These are phyloP conservation scores for Polia nebulosa DNA, from an alignment of 2,888 invertebrate species.

Conservation along the genomic window DNA sequence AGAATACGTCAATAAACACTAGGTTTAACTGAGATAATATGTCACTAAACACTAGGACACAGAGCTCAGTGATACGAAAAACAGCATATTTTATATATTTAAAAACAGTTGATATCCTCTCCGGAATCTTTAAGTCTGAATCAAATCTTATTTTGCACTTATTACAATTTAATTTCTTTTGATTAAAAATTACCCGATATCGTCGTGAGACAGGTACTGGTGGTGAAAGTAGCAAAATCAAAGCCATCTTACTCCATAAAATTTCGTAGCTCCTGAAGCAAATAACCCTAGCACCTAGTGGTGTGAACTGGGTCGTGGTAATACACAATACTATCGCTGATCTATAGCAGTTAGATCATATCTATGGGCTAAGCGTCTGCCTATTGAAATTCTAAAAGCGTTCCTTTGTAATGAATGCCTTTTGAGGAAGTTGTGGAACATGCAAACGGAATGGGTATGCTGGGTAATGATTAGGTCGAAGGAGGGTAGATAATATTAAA, in stretches of 20 bases:
- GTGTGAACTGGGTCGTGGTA: constrained; percentile 71
- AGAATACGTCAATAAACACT: neutral
- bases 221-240: neutral
- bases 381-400: constrained; percentile 59
- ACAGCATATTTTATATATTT: too few species aligned
- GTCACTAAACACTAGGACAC: neutral
- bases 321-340: constrained; percentile 59
- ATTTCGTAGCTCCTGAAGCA: constrained; percentile 36
- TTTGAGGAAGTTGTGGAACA: constrained; percentile 32
- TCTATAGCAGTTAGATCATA: constrained; percentile 58
- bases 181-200: too few species aligned
- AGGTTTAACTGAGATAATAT: neutral
- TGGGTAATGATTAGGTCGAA: neutral
- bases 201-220: too few species aligned
- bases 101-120: too few species aligned
- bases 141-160: too few species aligned
- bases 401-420: constrained; percentile 49
- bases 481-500: neutral
- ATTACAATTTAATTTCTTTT: too few species aligned
- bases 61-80: too few species aligned
- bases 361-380: constrained; percentile 52
- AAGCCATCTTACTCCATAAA: neutral
- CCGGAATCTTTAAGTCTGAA: too few species aligned
- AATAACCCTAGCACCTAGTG: constrained; percentile 57
- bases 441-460: constrained; percentile 15